phyloP scores from a whole-genome alignment of 2,888 invertebrate genomes.

The Cerastis rubricosa region DNA sequence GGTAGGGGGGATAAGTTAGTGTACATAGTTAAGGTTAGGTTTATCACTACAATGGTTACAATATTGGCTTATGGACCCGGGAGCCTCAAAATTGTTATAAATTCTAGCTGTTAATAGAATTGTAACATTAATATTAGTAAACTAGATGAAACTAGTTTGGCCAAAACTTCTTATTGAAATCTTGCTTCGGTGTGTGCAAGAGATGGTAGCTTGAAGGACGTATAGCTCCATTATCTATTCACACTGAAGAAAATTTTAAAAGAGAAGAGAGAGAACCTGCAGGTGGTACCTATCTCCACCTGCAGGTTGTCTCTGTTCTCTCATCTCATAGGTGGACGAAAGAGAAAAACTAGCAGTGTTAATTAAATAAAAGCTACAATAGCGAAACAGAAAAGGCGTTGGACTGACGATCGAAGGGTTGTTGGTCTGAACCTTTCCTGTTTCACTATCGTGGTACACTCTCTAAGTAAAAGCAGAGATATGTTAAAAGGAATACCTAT shows the following conservation, averaged over 20 bases:
- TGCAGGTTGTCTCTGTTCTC: too few species aligned
- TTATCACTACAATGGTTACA: not conserved
- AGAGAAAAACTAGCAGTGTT: not conserved
- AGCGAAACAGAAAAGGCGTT: not conserved
- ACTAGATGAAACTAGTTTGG: not conserved
- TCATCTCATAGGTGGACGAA: not conserved
- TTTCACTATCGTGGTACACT: not conserved
- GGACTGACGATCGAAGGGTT: not conserved
- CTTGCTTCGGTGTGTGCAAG: too few species aligned
- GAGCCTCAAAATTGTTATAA: constrained; percentile 12
- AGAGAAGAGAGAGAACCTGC: not conserved
- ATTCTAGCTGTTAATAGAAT: constrained; percentile 30
- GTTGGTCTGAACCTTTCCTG: not conserved
- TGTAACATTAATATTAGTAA: not conserved
- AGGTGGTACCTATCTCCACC: too few species aligned
- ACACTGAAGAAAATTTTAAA: not conserved
- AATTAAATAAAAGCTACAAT: not conserved
- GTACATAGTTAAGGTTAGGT: constrained; percentile 29
- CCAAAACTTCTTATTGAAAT: not conserved
- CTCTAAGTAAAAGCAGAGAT: not conserved
- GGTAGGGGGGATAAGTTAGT: constrained; percentile 85
- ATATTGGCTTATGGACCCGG: not conserved
- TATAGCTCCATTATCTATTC: not conserved
- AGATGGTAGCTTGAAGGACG: not conserved
- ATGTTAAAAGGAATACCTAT: not conserved